These are phyloP conservation scores for Caenorhabditis briggsae DNA, from an alignment of 1,140 invertebrate genomes.

Conservation along the genomic window DNA sequence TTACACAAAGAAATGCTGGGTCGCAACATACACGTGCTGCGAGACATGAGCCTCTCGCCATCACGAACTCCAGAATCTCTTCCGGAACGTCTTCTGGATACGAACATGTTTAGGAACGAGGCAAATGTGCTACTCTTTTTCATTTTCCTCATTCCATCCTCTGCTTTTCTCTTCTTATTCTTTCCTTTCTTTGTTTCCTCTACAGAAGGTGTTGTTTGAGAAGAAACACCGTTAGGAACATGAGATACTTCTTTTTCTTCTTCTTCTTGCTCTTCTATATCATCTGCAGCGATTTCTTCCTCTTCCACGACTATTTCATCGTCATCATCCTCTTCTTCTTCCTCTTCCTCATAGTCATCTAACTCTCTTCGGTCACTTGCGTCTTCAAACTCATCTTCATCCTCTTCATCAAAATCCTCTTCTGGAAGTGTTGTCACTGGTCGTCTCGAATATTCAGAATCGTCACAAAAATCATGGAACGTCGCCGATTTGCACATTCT, in stretches of 20 bases:
- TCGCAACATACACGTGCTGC: slow-evolving; percentile 4
- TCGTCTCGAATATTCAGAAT: slow-evolving; percentile 48
- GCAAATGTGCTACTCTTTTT: slow-evolving; percentile 34
- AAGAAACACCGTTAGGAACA: not conserved
- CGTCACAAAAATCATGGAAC: slow-evolving; percentile 74
- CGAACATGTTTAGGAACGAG: not conserved
- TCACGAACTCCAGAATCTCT: slow-evolving; percentile 25
- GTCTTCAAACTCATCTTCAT: slow-evolving; percentile 30
- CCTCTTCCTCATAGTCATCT: slow-evolving; percentile 28
- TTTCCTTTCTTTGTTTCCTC: not conserved
- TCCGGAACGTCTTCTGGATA: slow-evolving; percentile 27
- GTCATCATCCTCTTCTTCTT: slow-evolving; percentile 64
- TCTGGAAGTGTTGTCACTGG: slow-evolving; percentile 21
- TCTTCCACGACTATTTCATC: slow-evolving; percentile 30
- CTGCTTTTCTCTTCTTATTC: slow-evolving; percentile 34
- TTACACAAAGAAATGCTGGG: slow-evolving; percentile 6
- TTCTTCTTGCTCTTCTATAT: not conserved
- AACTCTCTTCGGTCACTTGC: slow-evolving; percentile 25
- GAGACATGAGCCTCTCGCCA: slow-evolving; percentile 11
- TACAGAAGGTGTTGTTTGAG: slow-evolving; percentile 14
- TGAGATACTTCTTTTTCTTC: slow-evolving; percentile 4
- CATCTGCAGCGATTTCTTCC: not conserved
- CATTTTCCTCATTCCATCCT: slow-evolving; percentile 52
- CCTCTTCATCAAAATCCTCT: slow-evolving; percentile 32
- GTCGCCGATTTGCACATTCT: slow-evolving; percentile 73